These are phyloP conservation scores for Xylota segnis DNA, from an alignment of 2,888 invertebrate genomes.

Conservation along the genomic window DNA sequence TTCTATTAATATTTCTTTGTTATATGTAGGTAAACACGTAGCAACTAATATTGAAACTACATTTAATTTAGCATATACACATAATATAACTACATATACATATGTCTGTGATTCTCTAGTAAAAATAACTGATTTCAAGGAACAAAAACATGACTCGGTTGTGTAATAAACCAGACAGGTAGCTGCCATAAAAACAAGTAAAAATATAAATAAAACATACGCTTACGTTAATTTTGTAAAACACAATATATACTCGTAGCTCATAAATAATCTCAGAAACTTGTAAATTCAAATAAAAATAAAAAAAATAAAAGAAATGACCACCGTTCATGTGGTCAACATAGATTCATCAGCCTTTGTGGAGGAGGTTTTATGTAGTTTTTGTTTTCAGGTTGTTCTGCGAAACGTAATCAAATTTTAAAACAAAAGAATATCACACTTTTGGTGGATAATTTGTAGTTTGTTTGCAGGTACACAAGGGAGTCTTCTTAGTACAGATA, in stretches of 20 bases:
- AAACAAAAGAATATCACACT: conserved; percentile 34
- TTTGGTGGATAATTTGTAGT: conserved; percentile 54
- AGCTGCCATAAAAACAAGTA: conserved; percentile 27
- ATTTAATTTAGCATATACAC: conserved; percentile 25
- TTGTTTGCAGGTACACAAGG: conserved; percentile 49
- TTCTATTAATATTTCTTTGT: conserved; percentile 10
- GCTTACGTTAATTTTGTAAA: conserved; percentile 47
- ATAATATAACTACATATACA: conserved; percentile 13
- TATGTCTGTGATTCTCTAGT: conserved; percentile 26
- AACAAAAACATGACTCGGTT: conserved; percentile 65
- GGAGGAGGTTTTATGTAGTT: conserved; percentile 28
- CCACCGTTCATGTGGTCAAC: conserved; percentile 33
- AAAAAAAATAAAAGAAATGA: conserved; percentile 32
- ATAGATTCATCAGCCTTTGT: conserved; percentile 59
- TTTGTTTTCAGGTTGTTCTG: conserved; percentile 21
- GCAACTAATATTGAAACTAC: conserved; percentile 65
- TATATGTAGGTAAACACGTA: conserved; percentile 60
- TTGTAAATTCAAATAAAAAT: conserved; percentile 15
- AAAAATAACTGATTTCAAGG: conserved; percentile 48
- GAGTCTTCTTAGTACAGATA: conserved; percentile 81
- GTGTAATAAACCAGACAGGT: conserved; percentile 25
- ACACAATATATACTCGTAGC: conserved; percentile 22
- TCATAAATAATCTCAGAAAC: conserved; percentile 69
- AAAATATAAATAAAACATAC: conserved; percentile 41
- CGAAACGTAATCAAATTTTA: conserved; percentile 32